phyloP scores from a whole-genome alignment of 2,113 vertebrate species.

The Cottus gobio region DNA sequence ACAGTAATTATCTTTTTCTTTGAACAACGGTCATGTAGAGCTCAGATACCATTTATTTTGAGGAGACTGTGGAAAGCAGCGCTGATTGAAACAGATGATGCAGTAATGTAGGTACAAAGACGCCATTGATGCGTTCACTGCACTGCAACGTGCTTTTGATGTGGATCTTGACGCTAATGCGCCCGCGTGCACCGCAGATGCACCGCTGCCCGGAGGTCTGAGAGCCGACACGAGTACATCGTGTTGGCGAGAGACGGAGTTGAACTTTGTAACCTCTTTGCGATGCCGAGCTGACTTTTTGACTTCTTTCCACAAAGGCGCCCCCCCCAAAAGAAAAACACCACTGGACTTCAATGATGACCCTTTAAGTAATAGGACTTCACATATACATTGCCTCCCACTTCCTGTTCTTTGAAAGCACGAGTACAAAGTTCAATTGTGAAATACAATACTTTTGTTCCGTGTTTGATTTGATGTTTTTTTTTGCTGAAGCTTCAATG shows the following conservation, averaged over 20 bases:
- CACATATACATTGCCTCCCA: not conserved
- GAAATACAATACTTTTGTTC: not conserved
- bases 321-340: slow-evolving; percentile 9
- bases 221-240: slow-evolving; percentile 2
- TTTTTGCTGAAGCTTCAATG: not conserved
- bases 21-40: slow-evolving; percentile 34
- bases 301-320: slow-evolving; percentile 33
- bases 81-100: not conserved
- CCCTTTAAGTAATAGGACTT: slow-evolving; percentile 14
- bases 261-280: slow-evolving; percentile 26
- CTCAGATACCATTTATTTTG: slow-evolving; percentile 23
- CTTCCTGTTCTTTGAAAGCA: not conserved
- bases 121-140: not conserved
- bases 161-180: slow-evolving; percentile 1
- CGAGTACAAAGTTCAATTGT: not conserved
- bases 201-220: slow-evolving; percentile 17
- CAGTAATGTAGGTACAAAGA: not conserved
- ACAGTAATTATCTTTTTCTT: slow-evolving; percentile 56
- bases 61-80: slow-evolving; percentile 15
- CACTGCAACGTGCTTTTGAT: no score
- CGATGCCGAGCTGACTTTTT: slow-evolving; percentile 34
- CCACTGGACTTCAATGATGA: slow-evolving; percentile 30
- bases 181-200: not conserved
- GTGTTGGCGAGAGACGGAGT: slow-evolving; percentile 27
- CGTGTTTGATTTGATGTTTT: not conserved